A percentile compares a stretch with the other conserved stretches of the same genome.
phyloP scores from a whole-genome alignment of 2,797 vertebrate genomes.

The Nothura maculosa region DNA sequence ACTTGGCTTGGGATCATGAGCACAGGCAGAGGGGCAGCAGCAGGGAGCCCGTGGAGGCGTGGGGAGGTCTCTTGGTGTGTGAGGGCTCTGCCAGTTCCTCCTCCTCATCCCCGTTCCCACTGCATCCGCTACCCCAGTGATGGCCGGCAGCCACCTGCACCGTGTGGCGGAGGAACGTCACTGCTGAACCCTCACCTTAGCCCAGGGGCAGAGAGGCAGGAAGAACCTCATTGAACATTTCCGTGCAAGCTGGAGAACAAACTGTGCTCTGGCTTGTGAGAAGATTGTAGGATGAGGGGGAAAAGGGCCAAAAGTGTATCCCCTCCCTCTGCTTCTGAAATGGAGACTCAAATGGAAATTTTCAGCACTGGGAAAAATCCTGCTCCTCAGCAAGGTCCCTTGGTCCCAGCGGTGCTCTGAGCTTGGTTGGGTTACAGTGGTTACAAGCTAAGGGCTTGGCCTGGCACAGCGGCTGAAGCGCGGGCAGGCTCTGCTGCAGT shows the following conservation, averaged over 20 bases:
- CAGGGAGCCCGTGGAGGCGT: not conserved
- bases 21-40: not conserved
- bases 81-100: not conserved
- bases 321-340: not conserved
- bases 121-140: not conserved
- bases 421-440: too few relatives aligned
- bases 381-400: too few relatives aligned
- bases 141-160: not conserved
- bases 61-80: not conserved
- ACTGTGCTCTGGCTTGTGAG: not conserved
- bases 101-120: not conserved
- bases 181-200: not conserved
- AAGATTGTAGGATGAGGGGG: not conserved
- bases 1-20: not conserved
- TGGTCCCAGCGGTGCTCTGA: too few relatives aligned
- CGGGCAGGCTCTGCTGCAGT: too few relatives aligned
- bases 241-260: rapidly evolving
- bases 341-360: not conserved
- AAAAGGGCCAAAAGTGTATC: not conserved
- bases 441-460: too few relatives aligned
- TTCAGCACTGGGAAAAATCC: not conserved
- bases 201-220: rapidly evolving
- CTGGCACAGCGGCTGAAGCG: too few relatives aligned
- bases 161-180: not conserved
- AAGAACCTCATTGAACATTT: not conserved